Conservation (phyloP, 2,888 invertebrate genomes). For the Agrilus mali region DNA sequence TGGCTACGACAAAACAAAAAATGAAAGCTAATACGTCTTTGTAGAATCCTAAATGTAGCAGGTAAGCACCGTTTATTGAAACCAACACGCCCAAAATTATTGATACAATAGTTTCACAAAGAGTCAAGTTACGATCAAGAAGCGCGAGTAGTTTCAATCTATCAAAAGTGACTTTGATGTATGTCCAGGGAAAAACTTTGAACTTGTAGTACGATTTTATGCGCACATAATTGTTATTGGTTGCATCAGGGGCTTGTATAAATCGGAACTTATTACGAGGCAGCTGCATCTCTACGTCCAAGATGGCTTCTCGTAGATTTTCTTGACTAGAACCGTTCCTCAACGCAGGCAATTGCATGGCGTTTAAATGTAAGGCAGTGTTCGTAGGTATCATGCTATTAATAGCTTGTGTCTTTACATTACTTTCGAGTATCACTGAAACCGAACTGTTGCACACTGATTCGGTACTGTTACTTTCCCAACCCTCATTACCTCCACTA, state of each 20-base stretch:
- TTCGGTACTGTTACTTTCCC: constrained; percentile 31
- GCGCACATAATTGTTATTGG: constrained; percentile 22
- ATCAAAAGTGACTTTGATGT: constrained; percentile 81
- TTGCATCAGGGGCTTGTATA: constrained; percentile 17
- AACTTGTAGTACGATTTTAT: constrained; percentile 57
- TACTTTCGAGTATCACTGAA: constrained; percentile 30
- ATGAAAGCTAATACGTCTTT: constrained; percentile 85
- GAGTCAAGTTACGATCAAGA: constrained; percentile 81
- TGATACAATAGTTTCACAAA: constrained; percentile 69
- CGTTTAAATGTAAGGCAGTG: constrained; percentile 8
- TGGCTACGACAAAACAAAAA: constrained; percentile 95
- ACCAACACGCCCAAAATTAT: constrained; percentile 75
- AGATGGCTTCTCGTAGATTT: constrained; percentile 16
- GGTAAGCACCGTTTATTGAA: constrained; percentile 70
- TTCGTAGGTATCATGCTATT: constrained; percentile 14
- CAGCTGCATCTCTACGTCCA: constrained; percentile 40
- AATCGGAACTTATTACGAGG: constrained; percentile 39
- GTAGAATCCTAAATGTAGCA: constrained; percentile 76
- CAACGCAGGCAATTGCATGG: neutral
- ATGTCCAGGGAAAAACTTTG: constrained; percentile 47
- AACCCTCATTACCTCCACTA: constrained; percentile 18
- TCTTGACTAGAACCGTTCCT: constrained; percentile 23
- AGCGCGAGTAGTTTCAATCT: constrained; percentile 82
- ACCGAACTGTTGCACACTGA: constrained; percentile 37
- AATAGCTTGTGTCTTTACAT: constrained; percentile 4